Base-by-base conservation (phyloP, 2,797 vertebrate species). In the Setipinna tenuifilis region DNA sequence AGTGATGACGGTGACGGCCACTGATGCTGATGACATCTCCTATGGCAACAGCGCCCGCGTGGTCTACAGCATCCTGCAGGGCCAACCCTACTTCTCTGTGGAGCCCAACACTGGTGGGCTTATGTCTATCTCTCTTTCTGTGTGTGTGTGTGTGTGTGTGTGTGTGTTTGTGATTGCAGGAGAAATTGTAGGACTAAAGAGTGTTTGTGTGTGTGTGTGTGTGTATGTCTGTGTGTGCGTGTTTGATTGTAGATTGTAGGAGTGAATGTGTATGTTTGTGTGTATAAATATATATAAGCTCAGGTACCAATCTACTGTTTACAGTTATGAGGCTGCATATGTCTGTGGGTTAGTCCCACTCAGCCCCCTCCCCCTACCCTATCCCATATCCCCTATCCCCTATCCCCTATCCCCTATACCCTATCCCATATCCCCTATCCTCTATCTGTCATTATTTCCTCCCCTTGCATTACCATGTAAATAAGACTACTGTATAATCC, bases 51-150 rank as follows among this genome's bases (percentile, higher is more conserved):
- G 98, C n/a, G 98, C 98, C 93, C 95, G 90, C 91, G 94, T 99
- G 90, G 97, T 98, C 85, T 99, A 99, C 96, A 98, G 98, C 93
- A 98, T 99, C 87, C 95, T 98, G 88, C 96, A 98, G 92, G 98
- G 98, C 0, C 97, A 99, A 88, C 98, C 98, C 0, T 99, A 99
- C 94, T 99, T 99, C 95, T 99, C 98, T 0, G 97, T 99, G 92
- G 98, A 99, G 86, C 96, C 98, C 0, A 97, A 98, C 6, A 94
- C 95, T 2, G 95, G 95, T 96, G 80, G 89, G 94, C 90, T 14
- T 12, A 19, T 84, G 17, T 84, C 2, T 28, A 10, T 25, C 7
- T 65, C 23, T 25, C 0, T 35, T 2, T 35, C 14, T 35, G 31
- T 75, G 14, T 75, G 28, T 75, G 28, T 75, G 65, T 71, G 65